phyloP scores from a whole-genome alignment of 2,888 invertebrate genomes.

The Ophioninae sp. region DNA sequence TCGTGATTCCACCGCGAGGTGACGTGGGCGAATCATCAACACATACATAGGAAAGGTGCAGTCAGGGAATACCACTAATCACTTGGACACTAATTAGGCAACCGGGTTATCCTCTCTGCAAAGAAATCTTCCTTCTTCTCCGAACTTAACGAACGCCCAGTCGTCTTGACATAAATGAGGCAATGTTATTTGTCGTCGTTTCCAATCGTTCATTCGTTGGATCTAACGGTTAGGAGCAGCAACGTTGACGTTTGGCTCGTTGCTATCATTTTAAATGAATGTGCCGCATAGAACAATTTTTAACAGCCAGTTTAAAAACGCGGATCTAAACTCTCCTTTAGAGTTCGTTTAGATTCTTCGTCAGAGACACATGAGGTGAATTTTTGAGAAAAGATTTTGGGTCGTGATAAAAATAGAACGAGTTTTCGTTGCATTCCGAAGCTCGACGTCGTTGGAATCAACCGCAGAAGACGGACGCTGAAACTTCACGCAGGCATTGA shows the following conservation, averaged over 20 bases:
- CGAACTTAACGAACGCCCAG: conserved; percentile 8
- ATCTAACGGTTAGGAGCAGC: background rate
- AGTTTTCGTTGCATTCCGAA: background rate
- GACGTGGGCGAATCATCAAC: conserved; percentile 48
- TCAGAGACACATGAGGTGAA: background rate
- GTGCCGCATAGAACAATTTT: background rate
- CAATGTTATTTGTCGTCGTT: background rate
- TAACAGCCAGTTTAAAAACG: background rate
- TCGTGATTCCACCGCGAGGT: conserved; percentile 39
- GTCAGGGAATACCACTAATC: conserved; percentile 49
- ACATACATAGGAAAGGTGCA: conserved; percentile 27
- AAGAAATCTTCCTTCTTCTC: conserved; percentile 22
- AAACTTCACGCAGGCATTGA: background rate
- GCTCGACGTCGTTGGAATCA: background rate
- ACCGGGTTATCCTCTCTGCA: background rate
- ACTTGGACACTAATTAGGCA: conserved; percentile 59
- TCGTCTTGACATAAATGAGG: conserved; percentile 1
- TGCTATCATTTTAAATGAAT: background rate
- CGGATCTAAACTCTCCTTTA: background rate
- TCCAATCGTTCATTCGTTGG: background rate
- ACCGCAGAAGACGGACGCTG: background rate
- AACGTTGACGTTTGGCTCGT: background rate
- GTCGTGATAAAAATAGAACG: background rate
- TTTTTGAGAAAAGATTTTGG: background rate
- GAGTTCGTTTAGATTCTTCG: no score